Percentiles rank a stretch among this genome's conserved stretches.
Evolutionary conservation across 2,113 vertebrate species (phyloP).

Genomic region (Noturus placidus): DNA sequence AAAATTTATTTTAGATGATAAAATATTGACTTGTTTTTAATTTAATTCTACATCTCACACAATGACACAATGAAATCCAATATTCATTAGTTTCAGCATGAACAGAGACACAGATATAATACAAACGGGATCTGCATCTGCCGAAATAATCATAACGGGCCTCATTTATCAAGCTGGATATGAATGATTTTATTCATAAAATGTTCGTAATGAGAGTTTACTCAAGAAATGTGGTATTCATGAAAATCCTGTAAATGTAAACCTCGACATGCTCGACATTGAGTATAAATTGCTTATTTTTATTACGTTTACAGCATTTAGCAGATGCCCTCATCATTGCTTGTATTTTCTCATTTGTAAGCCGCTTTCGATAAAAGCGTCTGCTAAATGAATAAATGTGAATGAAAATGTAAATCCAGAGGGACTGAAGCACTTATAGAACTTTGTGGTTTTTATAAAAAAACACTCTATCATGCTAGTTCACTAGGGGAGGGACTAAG

Average conservation of each 20-base stretch:
- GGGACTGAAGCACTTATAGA: neutral
- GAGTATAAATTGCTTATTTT: neutral
- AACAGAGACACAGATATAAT: neutral
- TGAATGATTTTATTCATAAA: neutral
- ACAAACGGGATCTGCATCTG: neutral
- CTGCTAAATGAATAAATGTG: too few relatives aligned
- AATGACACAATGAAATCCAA: neutral
- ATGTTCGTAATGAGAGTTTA: neutral
- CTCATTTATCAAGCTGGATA: neutral
- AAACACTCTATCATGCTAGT: neutral
- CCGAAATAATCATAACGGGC: too few relatives aligned
- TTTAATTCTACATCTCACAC: neutral
- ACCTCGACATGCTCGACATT: neutral
- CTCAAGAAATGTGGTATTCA: too few relatives aligned
- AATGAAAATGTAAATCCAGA: too few relatives aligned
- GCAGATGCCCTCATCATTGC: neutral
- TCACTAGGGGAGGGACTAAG: neutral
- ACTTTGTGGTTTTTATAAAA: neutral
- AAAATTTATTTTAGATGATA: neutral
- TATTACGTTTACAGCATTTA: neutral
- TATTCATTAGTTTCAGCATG: neutral
- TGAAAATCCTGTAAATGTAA: neutral
- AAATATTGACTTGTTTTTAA: neutral
- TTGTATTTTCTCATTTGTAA: too few relatives aligned
- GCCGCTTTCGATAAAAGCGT: too few relatives aligned